Evolutionary conservation across 2,888 invertebrate species (phyloP), one percentile per base, ranked within the genome.

Genomic region (Lycia hirtaria): DNA sequence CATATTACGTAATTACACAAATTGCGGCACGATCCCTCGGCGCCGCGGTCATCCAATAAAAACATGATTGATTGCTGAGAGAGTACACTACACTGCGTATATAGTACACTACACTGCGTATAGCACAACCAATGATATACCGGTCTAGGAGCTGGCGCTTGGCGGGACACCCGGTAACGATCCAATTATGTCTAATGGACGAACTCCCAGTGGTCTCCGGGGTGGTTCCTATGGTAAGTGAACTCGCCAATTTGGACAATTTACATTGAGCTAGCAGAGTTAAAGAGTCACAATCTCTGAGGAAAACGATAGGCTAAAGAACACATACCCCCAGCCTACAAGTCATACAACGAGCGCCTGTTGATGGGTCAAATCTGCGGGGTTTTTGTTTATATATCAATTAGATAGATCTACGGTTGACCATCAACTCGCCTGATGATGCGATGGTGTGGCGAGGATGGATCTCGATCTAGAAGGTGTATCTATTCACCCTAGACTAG

Each of bases 171-270:
- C 59, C 60, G 49, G 54, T 56, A 71, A 66, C 78, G 72, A 85
- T 86, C 85, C 88, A 88, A 89, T 89, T 88, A 88, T 78, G 74
- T 74, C 68, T 88, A 88, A 87, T 88, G 88, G 87, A 84, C 75
- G 59, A 77, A 78, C 70, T 82, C 81, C 80, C 81, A 69, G 61
- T 19, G 17, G 35, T 26, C 24, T 14, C 33, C 20, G 24, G 26
- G 22, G 14, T 26, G 15, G 17, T 26, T 22, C 22, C 40, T 30
- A 26, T 19, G 17, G 52, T 60, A 55, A 37, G 53, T 56, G 58
- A 37, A 48, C 56, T 60, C 49, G 63, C 66, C 62, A 73, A 72
- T 75, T 75, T 65, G 54, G 72, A 63, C 67, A 73, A 72, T 72
- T 71, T 64, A 68, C 67, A n/a, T n/a, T n/a, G n/a, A n/a, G n/a